Percentiles rank a stretch among this genome's conserved stretches.
Evolutionary conservation across 2,888 invertebrate genomes (phyloP).

Genomic region (Coenonympha glycerion): DNA sequence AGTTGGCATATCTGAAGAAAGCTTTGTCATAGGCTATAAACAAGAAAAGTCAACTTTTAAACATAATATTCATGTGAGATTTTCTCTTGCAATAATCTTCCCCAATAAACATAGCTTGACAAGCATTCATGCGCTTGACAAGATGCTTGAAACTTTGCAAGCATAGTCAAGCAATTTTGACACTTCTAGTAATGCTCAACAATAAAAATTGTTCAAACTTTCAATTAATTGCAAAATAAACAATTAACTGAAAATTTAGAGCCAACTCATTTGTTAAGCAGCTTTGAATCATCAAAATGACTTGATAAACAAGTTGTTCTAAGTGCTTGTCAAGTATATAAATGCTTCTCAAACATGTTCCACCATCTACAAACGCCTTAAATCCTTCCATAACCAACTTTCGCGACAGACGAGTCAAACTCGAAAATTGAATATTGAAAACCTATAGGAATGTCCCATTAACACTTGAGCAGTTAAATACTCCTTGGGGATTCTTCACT

Average conservation of each 20-base stretch:
- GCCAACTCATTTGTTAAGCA: not conserved
- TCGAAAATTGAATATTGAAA: constrained; percentile 12
- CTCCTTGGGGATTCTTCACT: not conserved
- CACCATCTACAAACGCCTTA: not conserved
- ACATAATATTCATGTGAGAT: constrained; percentile 10
- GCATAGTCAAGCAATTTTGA: not conserved
- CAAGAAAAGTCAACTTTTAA: not conserved
- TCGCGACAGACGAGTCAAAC: not conserved
- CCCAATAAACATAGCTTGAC: not conserved
- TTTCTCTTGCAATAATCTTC: not conserved
- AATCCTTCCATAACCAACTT: too few relatives aligned
- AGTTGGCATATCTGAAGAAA: not conserved
- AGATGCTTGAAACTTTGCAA: not conserved
- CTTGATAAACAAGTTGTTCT: not conserved
- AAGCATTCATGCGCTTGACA: not conserved
- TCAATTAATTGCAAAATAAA: not conserved
- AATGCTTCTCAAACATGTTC: not conserved
- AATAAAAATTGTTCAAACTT: too few relatives aligned
- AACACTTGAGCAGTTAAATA: constrained; percentile 46
- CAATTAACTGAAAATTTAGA: not conserved
- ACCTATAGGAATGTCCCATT: constrained; percentile 43
- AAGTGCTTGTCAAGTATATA: not conserved
- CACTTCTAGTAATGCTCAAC: not conserved
- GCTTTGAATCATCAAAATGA: not conserved
- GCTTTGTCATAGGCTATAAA: not conserved